Conservation (phyloP, 2,888 invertebrate genomes). For the Pristionchus maxplancki region DNA sequence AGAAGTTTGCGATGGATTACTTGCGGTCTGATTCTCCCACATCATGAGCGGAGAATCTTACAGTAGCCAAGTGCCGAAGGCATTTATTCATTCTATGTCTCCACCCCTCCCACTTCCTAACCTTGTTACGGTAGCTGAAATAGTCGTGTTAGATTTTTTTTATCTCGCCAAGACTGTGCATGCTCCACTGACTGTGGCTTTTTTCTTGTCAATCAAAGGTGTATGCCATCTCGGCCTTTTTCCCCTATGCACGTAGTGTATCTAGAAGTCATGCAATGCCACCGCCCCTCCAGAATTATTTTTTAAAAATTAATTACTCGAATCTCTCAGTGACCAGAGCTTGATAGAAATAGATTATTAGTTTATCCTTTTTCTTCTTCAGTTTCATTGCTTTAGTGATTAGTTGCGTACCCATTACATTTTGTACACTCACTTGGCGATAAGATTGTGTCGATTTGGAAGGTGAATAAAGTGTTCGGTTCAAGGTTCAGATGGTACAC, state of each 20-base stretch:
- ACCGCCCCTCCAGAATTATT: not conserved
- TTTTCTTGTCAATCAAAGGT: not conserved
- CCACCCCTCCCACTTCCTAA: not conserved
- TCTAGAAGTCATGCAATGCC: not conserved
- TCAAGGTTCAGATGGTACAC: not conserved
- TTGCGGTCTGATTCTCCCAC: constrained; percentile 68
- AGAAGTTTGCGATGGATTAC: constrained; percentile 70
- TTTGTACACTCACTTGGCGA: not conserved
- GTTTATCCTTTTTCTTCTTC: not conserved
- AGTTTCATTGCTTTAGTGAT: not conserved
- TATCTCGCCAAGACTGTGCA: not conserved
- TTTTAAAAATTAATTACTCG: not conserved
- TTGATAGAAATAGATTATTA: constrained; percentile 28
- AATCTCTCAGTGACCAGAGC: not conserved
- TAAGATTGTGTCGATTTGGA: not conserved
- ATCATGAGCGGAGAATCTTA: constrained; percentile 50
- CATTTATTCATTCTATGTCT: no score
- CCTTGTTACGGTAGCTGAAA: constrained; percentile 17
- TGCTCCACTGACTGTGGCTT: no score
- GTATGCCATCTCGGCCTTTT: not conserved
- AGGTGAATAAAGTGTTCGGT: not conserved
- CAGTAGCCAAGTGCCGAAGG: not conserved
- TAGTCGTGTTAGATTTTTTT: not conserved
- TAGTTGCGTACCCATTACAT: not conserved
- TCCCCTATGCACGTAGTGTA: not conserved